Evolutionary conservation across 2,797 vertebrate species (phyloP).

Genomic region (Trachurus trachurus): DNA sequence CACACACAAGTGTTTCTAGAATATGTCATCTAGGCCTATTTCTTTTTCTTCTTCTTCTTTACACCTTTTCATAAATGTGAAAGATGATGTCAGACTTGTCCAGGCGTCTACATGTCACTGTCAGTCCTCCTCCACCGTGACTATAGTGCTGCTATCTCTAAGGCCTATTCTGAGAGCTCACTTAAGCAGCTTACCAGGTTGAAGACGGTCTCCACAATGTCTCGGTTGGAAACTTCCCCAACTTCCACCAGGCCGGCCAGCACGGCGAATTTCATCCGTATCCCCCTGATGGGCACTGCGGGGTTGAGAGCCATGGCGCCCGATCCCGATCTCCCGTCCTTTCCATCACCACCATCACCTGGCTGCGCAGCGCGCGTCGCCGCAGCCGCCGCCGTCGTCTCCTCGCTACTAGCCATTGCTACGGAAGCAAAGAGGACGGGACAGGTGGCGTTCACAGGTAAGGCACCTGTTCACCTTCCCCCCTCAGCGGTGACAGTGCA

Average conservation of each 20-base stretch:
- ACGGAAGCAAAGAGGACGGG: slow-evolving; percentile 58
- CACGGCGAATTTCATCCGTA: slow-evolving; percentile 97
- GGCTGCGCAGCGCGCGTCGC: slow-evolving; percentile 68
- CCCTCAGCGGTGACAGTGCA: slow-evolving; percentile 40
- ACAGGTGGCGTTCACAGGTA: slow-evolving; percentile 81
- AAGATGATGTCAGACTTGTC: slow-evolving; percentile 46
- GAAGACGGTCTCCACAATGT: slow-evolving; percentile 96
- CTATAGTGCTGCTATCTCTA: slow-evolving; percentile 29
- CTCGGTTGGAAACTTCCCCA: slow-evolving; percentile 95
- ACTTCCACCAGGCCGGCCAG: slow-evolving; percentile 94
- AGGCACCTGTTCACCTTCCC: slow-evolving; percentile 85
- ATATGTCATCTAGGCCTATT: not conserved
- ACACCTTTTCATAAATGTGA: slow-evolving; percentile 25
- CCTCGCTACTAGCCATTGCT: slow-evolving; percentile 92
- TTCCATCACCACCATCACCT: slow-evolving; percentile 54
- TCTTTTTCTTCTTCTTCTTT: not conserved
- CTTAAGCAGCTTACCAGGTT: slow-evolving; percentile 94
- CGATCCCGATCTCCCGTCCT: slow-evolving; percentile 75
- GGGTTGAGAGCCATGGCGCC: slow-evolving; percentile 85
- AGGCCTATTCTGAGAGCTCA: slow-evolving; percentile 77
- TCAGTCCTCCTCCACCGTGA: slow-evolving; percentile 35
- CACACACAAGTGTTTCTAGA: not conserved
- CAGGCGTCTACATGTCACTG: slow-evolving; percentile 14
- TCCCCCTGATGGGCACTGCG: slow-evolving; percentile 93
- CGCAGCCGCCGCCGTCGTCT: slow-evolving; percentile 81